Conservation (phyloP, 2,113 vertebrate species). For the Gnathonemus echidnorhynchus region DNA sequence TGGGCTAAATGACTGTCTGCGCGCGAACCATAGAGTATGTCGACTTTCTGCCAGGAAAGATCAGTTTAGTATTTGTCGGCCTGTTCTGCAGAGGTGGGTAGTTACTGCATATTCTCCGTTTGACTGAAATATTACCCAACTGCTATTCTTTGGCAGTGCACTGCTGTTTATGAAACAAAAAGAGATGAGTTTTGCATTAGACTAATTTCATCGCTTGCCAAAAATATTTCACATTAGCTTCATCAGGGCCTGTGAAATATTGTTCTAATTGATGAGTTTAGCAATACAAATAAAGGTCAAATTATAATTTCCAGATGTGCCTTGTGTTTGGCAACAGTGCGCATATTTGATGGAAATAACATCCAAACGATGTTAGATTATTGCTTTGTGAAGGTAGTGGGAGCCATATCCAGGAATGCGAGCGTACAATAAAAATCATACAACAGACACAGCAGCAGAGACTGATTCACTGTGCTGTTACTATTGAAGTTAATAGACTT, state of each 20-base stretch:
- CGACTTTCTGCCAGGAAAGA: slow-evolving; percentile 37
- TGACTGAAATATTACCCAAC: slow-evolving; percentile 54
- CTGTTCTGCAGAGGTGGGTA: slow-evolving; percentile 32
- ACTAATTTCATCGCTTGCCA: slow-evolving; percentile 50
- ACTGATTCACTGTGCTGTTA: slow-evolving; percentile 7
- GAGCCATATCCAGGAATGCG: slow-evolving; percentile 42
- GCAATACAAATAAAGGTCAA: slow-evolving; percentile 66
- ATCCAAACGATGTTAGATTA: slow-evolving; percentile 44
- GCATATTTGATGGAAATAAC: slow-evolving; percentile 47
- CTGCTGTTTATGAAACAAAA: slow-evolving; percentile 53
- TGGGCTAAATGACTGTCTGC: slow-evolving; percentile 38
- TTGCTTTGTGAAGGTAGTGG: slow-evolving; percentile 7
- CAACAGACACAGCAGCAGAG: not conserved
- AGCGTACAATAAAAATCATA: slow-evolving; percentile 38
- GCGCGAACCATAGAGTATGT: slow-evolving; percentile 31
- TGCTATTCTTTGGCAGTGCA: slow-evolving; percentile 48
- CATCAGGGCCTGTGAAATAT: slow-evolving; percentile 62
- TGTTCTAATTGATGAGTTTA: slow-evolving; percentile 61
- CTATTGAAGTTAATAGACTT: slow-evolving; percentile 53
- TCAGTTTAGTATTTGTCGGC: slow-evolving; percentile 39
- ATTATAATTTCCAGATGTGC: slow-evolving; percentile 67
- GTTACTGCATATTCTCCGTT: slow-evolving; percentile 44
- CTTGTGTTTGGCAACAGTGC: slow-evolving; percentile 38
- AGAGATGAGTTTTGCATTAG: slow-evolving; percentile 60
- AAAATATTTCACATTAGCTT: slow-evolving; percentile 61